Conservation (phyloP, 2,888 invertebrate species). For the Hydraecia micacea region DNA sequence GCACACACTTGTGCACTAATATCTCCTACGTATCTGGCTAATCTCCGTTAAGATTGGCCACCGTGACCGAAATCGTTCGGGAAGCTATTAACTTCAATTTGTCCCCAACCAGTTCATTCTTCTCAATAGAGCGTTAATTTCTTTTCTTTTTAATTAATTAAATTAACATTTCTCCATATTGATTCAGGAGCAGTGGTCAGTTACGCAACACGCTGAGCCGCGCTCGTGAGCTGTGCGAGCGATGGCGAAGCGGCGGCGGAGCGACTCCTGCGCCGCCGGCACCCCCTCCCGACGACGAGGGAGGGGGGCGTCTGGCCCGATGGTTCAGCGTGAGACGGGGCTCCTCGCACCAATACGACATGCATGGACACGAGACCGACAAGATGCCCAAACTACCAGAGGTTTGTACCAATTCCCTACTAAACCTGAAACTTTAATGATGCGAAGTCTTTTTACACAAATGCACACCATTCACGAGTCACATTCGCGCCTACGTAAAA, state of each 20-base stretch:
- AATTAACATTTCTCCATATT: slow-evolving; percentile 44
- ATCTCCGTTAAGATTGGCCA: not conserved
- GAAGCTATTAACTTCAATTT: not conserved
- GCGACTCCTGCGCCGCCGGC: slow-evolving; percentile 83
- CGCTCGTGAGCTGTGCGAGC: slow-evolving; percentile 95
- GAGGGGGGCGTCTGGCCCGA: slow-evolving; percentile 94
- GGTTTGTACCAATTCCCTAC: slow-evolving; percentile 85
- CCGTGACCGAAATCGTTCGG: not conserved
- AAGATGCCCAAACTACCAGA: slow-evolving; percentile 96
- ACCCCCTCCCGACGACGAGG: slow-evolving; percentile 90
- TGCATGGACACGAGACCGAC: slow-evolving; percentile 86
- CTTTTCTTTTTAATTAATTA: not conserved
- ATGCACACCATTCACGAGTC: not conserved
- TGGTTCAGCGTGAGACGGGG: slow-evolving; percentile 97
- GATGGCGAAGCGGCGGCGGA: slow-evolving; percentile 91
- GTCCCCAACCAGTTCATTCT: not conserved
- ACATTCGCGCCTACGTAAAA: no score
- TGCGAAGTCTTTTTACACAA: not conserved
- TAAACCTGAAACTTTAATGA: not conserved
- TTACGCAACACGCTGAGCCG: slow-evolving; percentile 95
- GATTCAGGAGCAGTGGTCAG: slow-evolving; percentile 93
- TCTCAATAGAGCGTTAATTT: not conserved
- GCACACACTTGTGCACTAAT: not conserved
- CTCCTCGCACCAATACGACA: slow-evolving; percentile 95
- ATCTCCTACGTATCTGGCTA: not conserved